These are phyloP conservation scores for Noctua janthe DNA, from an alignment of 2,888 invertebrate species.

Conservation along the genomic window DNA sequence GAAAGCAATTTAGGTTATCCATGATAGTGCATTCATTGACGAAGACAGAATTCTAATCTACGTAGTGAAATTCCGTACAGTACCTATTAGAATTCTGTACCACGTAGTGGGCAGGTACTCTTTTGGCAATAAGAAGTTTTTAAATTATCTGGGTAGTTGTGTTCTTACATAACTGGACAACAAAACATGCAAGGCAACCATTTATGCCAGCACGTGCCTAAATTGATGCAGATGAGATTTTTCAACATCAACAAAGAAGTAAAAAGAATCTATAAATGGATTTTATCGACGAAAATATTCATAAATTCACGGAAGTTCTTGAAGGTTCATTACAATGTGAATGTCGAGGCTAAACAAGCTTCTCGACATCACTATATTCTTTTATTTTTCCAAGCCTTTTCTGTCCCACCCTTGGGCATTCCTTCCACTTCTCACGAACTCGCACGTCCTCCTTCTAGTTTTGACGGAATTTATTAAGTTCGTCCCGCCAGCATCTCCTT, in stretches of 20 bases:
- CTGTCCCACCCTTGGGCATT: neutral
- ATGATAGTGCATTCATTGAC: neutral
- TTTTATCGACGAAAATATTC: neutral
- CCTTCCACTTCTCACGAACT: neutral
- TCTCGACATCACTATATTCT: neutral
- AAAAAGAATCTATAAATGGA: neutral
- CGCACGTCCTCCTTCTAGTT: neutral
- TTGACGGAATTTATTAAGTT: neutral
- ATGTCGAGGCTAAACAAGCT: neutral
- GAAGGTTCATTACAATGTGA: neutral
- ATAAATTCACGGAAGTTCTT: neutral
- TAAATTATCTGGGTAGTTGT: neutral
- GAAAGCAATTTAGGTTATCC: neutral
- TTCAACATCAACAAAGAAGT: neutral
- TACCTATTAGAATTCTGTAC: neutral
- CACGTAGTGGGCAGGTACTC: neutral
- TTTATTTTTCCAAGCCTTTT: neutral
- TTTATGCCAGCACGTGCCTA: neutral
- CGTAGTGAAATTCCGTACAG: neutral
- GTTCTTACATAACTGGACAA: neutral
- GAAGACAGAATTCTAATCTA: neutral
- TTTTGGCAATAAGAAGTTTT: neutral
- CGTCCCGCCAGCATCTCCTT: neutral
- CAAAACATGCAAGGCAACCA: neutral
- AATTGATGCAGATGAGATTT: neutral